Evolutionary conservation across 2,113 vertebrate genomes (phyloP).

Genomic region (Panurus biarmicus): DNA sequence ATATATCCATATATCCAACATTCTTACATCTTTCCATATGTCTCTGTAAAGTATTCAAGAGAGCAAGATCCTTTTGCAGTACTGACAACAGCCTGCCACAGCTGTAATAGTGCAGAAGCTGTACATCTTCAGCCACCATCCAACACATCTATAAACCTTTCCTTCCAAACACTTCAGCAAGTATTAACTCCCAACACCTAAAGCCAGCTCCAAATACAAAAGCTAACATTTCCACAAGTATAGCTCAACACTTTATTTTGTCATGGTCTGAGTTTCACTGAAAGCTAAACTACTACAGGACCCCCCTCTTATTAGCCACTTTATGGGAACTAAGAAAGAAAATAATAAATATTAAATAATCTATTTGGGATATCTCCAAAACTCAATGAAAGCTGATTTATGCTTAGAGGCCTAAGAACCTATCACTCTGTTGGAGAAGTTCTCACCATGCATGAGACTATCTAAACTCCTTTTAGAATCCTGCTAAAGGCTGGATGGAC

Average conservation of each 20-base stretch:
- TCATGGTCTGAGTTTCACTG: neutral
- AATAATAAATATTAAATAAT: neutral
- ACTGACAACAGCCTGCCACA: neutral
- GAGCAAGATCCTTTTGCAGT: neutral
- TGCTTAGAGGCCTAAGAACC: neutral
- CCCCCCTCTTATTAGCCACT: neutral
- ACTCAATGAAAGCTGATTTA: neutral
- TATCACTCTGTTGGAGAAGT: neutral
- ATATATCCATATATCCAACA: neutral
- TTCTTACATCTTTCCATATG: neutral
- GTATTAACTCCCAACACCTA: neutral
- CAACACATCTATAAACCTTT: neutral
- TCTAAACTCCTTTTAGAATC: neutral
- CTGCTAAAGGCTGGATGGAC: neutral
- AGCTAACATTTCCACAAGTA: neutral
- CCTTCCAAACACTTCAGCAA: neutral
- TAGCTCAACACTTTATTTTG: neutral
- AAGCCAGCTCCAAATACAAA: neutral
- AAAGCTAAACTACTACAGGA: neutral
- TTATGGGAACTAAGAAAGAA: neutral
- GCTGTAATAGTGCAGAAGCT: neutral
- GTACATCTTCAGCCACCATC: neutral
- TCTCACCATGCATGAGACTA: neutral
- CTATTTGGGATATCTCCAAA: neutral
- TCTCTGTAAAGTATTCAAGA: neutral